Base-by-base conservation (phyloP, 2,888 invertebrate species). In the Ditula angustiorana region DNA sequence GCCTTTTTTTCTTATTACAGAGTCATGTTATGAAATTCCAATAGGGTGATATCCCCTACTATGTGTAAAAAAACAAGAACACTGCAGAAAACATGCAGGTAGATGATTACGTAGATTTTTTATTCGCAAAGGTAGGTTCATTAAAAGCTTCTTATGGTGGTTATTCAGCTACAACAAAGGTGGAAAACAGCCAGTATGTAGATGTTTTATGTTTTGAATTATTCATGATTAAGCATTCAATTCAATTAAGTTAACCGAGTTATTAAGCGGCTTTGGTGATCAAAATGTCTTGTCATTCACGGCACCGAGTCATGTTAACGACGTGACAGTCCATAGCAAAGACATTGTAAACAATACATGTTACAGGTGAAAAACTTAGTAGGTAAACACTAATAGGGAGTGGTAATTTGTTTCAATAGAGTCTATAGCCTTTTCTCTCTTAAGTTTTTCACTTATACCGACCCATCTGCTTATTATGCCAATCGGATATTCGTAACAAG, bases 231-330 rank as follows among this genome's bases (percentile, higher is more conserved):
- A 26, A 21, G 59, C 68, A 66, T 61, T 59, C 44, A 46, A 56
- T 66, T 66, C 61, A 64, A 69, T 61, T 69, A 66, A 61, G 56
- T 61, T 58, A 41, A 63, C 61, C 52, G 55, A 52, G 62, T 57
- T n/a, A 57, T 61, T 47, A 60, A 13, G 30, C 56, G 52, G 30
- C 66, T 67, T 61, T 60, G 59, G 66, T 61, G 61, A 71, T 74
- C 73, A 74, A 75, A 72, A 72, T 60, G 67, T 61, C 28, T 68
- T 70, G 74, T 74, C 74, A 71, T 66, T 57, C 60, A 61, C 68
- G 67, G 67, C 71, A 72, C 71, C 67, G 72, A 66, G 68, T 70
- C 66, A 69, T 70, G 67, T 61, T 56, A 67, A 68, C 64, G 68
- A 74, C 67, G 71, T 67, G 63, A 53, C 59, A 56, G n/a, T n/a